Evolutionary conservation across 1,140 invertebrate species (phyloP).

Genomic region (Bacillus rossius): DNA sequence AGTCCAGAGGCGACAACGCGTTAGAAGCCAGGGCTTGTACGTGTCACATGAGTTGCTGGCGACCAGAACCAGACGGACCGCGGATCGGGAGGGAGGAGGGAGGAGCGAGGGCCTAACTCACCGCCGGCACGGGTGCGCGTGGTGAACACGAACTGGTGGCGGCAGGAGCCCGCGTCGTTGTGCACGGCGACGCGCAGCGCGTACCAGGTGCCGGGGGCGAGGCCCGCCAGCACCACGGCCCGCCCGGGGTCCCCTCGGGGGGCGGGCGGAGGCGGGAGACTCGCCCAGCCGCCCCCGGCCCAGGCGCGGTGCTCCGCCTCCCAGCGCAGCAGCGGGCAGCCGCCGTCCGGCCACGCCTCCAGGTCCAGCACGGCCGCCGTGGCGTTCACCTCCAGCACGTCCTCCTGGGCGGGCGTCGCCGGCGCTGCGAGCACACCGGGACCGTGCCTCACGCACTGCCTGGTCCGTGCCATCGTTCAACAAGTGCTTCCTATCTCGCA

Average conservation of each 20-base stretch:
- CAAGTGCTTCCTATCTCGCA: too few species aligned
- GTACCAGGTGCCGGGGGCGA: slow-evolving; percentile 72
- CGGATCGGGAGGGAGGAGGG: too few species aligned
- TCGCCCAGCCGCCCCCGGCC: slow-evolving; percentile 15
- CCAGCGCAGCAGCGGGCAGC: slow-evolving; percentile 50
- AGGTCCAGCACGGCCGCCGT: slow-evolving; percentile 40
- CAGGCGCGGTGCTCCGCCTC: slow-evolving; percentile 38
- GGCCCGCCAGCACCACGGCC: slow-evolving; percentile 58
- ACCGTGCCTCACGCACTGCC: too few species aligned
- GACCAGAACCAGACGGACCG: too few species aligned
- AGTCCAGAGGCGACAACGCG: too few species aligned
- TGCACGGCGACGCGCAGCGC: slow-evolving; percentile 68
- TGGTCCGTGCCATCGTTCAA: too few species aligned
- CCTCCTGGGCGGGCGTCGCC: slow-evolving; percentile 23
- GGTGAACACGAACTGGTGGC: slow-evolving; percentile 69
- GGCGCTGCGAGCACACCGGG: slow-evolving; percentile 24
- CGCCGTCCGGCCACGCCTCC: slow-evolving; percentile 46
- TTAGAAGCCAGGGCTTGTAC: too few species aligned
- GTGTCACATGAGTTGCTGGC: too few species aligned
- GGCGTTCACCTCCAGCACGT: slow-evolving; percentile 35
- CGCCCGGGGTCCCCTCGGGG: slow-evolving; percentile 37
- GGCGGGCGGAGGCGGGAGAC: slow-evolving; percentile 13
- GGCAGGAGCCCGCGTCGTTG: slow-evolving; percentile 72
- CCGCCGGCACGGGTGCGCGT: slow-evolving; percentile 72
- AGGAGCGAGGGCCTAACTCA: slow-evolving; percentile 36